Evolutionary conservation across 2,113 vertebrate species (phyloP).

Genomic region (Pholis gunnellus): DNA sequence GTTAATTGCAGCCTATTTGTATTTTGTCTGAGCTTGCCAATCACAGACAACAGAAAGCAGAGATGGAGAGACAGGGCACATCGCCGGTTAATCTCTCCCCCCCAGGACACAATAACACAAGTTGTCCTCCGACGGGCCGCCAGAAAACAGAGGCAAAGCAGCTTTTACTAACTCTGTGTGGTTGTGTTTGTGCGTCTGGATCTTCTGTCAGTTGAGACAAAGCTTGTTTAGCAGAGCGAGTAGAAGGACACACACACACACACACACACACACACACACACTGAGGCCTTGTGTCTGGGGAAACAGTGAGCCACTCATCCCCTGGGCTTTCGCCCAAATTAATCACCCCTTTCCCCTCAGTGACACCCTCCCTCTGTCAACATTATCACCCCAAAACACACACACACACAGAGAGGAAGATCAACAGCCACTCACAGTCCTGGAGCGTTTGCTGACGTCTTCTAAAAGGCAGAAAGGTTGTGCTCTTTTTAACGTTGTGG

Average conservation of each 20-base stretch:
- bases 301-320: slow-evolving; percentile 75
- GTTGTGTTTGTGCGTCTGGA: slow-evolving; percentile 38
- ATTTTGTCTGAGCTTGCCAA: not conserved
- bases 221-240: slow-evolving; percentile 52
- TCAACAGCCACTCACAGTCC: slow-evolving; percentile 1
- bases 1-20: not conserved
- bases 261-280: slow-evolving; percentile 42
- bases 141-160: slow-evolving; percentile 34
- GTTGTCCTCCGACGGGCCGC: slow-evolving; percentile 29
- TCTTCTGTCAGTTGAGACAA: slow-evolving; percentile 41
- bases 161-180: slow-evolving; percentile 48
- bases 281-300: slow-evolving; percentile 66
- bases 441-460: not conserved
- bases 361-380: slow-evolving; percentile 40
- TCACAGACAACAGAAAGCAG: slow-evolving; percentile 33
- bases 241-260: slow-evolving; percentile 26
- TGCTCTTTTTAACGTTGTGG: not conserved
- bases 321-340: slow-evolving; percentile 55
- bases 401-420: slow-evolving; percentile 27
- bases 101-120: slow-evolving; percentile 16
- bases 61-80: slow-evolving; percentile 27
- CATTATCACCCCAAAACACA: slow-evolving; percentile 16
- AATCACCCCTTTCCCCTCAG: slow-evolving; percentile 63
- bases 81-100: slow-evolving; percentile 38
- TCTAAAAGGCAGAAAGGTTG: not conserved